Evolutionary conservation across 2,797 vertebrate species (phyloP).

Genomic region (Artibeus jamaicensis): DNA sequence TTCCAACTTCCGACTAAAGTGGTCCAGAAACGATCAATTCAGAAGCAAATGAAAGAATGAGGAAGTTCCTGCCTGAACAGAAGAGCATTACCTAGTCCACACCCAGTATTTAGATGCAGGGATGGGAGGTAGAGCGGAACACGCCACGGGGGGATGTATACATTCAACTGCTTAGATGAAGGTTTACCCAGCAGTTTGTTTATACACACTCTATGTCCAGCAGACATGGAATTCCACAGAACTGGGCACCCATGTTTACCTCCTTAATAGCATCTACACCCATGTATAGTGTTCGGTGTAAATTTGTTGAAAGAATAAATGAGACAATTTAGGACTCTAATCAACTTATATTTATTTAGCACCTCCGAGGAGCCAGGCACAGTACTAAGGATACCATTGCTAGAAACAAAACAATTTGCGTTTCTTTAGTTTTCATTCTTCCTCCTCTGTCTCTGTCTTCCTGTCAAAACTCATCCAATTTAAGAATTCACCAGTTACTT

Average conservation of each 20-base stretch:
- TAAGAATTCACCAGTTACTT: not conserved
- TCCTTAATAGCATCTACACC: not conserved
- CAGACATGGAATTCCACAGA: not conserved
- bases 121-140: not conserved
- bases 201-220: not conserved
- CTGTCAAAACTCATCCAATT: not conserved
- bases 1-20: not conserved
- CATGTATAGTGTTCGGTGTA: not conserved
- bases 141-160: not conserved
- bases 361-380: not conserved
- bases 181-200: not conserved
- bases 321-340: not conserved
- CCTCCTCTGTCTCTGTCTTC: not conserved
- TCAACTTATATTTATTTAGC: not conserved
- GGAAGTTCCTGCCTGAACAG: not conserved
- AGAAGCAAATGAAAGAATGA: not conserved
- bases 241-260: not conserved
- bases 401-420: not conserved
- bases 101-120: not conserved
- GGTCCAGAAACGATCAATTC: not conserved
- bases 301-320: not conserved
- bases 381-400: not conserved
- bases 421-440: not conserved
- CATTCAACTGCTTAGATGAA: not conserved
- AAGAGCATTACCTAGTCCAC: not conserved